Base-by-base conservation (phyloP, 2,113 vertebrate genomes). In the Colius striatus region DNA sequence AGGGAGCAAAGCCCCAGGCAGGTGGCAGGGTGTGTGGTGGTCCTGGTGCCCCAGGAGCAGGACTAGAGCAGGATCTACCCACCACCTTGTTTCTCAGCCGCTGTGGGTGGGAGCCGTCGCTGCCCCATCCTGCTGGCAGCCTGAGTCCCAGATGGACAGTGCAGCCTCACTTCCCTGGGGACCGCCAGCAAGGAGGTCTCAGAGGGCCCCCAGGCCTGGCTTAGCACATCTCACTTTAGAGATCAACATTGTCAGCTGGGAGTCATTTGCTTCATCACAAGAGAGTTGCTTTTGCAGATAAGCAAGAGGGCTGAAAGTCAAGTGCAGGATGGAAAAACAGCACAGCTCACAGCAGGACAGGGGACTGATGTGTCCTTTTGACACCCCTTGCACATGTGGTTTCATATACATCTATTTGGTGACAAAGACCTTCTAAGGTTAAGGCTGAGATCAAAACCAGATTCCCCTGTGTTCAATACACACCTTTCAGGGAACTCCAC, bases 391-490 rank as follows among this genome's bases (percentile, higher is more conserved):
- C 21, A 45, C 9, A 0, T 0, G 2, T 18, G 70, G 18, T 58
- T 13, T 16, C 20, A 13, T 1, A 6, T 6, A 16, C 38, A 2
- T 25, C 1, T 3, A 34, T 3, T 6, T 51, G 30, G 2, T 3
- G 2, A 10, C 66, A 41, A 58, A 48, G 70, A 13, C 1, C 3
- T 1, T 1, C 2, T 0, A 11, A 2, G 16, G 47, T 18, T 3
- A 36, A 14, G 32, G 12, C 47, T 25, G 60, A 65, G 10, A 38
- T 32, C 60, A 55, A 45, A 70, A 2, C 34, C 4, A 1, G 9
- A 0, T 2, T 30, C 29, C 41, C 34, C 13, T 6, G 6, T 1
- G 55, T 47, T 51, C 65, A 13, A 1, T 21, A 47, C 71, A 34
- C 14, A 3, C 47, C 9, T 14, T 9, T 8, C 7, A 43, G 38